A percentile compares a stretch with the other conserved stretches of the same genome.
Conservation (phyloP, 2,888 invertebrate species). For the Dendrolimus pini region DNA sequence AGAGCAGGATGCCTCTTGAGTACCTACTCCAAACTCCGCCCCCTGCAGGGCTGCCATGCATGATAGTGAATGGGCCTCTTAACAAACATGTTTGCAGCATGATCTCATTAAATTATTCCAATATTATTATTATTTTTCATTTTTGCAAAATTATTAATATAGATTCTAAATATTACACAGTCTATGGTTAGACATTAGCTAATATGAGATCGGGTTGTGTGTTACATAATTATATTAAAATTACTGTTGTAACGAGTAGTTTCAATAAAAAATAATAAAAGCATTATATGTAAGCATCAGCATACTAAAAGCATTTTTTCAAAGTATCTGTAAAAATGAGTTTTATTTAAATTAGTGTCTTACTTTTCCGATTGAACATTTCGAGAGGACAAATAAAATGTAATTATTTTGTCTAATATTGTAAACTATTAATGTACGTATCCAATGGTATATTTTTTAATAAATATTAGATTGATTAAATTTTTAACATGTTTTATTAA, state of each 20-base stretch:
- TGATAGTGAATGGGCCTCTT: too few species aligned
- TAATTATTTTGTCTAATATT: background rate
- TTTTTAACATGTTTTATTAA: too few species aligned
- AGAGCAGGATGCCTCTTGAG: too few species aligned
- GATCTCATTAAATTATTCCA: constrained; percentile 1
- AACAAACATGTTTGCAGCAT: background rate
- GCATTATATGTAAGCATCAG: too few species aligned
- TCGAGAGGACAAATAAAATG: too few species aligned
- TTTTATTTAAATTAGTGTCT: too few species aligned
- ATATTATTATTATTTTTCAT: constrained; percentile 2
- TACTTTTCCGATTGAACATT: too few species aligned
- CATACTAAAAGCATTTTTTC: too few species aligned
- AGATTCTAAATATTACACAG: background rate
- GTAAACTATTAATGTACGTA: background rate
- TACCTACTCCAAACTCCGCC: too few species aligned
- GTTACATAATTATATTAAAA: background rate
- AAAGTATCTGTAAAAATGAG: too few species aligned
- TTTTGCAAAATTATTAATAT: constrained; percentile 5
- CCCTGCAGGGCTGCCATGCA: too few species aligned
- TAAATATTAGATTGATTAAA: constrained; percentile 4
- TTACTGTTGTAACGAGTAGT: background rate
- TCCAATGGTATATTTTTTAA: background rate
- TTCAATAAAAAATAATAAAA: too few species aligned
- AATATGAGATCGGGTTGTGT: background rate
- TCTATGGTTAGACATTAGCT: background rate